Conservation (phyloP, 2,797 vertebrate genomes). For the Falco columbarius region DNA sequence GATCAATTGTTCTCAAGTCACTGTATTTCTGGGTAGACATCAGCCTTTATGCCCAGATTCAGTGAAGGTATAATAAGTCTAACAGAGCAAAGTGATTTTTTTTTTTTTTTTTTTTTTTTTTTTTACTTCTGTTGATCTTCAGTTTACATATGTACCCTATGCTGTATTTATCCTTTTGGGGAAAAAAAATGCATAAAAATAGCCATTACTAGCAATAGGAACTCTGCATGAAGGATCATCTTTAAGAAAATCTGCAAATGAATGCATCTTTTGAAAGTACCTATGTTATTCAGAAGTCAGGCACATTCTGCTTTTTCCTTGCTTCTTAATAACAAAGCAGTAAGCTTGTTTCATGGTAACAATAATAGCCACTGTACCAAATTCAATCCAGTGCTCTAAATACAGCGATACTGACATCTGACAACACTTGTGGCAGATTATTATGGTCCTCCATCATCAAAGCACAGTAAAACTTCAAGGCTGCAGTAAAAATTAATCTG, state of each 20-base stretch:
- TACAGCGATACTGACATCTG: background rate
- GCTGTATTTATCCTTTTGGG: background rate
- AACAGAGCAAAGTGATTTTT: background rate
- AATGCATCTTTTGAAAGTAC: background rate
- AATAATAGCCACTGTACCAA: background rate
- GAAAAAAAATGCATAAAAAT: background rate
- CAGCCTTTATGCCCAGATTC: background rate
- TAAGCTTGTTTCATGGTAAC: background rate
- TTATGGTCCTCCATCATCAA: conserved; percentile 24
- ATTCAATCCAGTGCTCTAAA: background rate
- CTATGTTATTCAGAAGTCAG: background rate
- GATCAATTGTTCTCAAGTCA: background rate
- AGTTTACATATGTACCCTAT: background rate
- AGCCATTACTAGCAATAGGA: background rate
- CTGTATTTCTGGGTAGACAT: background rate
- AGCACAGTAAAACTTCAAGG: conserved; percentile 47
- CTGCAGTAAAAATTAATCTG: conserved; percentile 59
- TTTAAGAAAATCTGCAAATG: background rate
- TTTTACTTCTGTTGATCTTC: background rate
- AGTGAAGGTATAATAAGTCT: background rate
- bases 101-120: background rate
- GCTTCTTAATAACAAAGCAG: background rate
- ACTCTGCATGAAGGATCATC: background rate
- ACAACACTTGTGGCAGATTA: conserved; percentile 11
- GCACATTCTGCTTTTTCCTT: background rate